Percentiles rank a stretch among this genome's conserved stretches.
phyloP scores from a whole-genome alignment of 2,797 vertebrate genomes.

The Diplodus sargus region DNA sequence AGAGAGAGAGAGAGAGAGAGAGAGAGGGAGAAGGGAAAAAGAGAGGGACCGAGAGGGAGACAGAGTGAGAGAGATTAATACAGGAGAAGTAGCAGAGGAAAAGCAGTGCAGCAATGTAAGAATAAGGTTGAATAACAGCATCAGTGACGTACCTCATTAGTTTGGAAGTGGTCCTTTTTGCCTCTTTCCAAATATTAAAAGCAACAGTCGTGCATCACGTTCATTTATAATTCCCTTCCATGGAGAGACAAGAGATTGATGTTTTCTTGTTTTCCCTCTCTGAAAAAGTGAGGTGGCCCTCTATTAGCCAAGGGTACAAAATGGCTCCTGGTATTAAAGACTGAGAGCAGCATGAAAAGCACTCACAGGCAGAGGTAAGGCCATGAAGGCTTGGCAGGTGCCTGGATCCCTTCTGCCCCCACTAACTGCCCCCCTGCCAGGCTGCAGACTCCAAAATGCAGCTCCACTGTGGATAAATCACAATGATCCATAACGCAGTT shows the following conservation, averaged over 20 bases:
- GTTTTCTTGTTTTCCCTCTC: constrained; percentile 68
- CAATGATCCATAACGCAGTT: constrained; percentile 84
- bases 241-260: constrained; percentile 56
- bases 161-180: constrained; percentile 76
- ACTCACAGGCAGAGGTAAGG: constrained; percentile 85
- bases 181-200: constrained; percentile 77
- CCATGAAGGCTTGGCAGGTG: constrained; percentile 90
- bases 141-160: constrained; percentile 89
- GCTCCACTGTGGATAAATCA: constrained; percentile 80
- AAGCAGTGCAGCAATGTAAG: constrained; percentile 69
- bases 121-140: constrained; percentile 61
- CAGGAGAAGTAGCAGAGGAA: constrained; percentile 59
- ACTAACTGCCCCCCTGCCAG: constrained; percentile 85
- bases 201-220: constrained; percentile 62
- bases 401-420: constrained; percentile 85
- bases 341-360: constrained; percentile 80
- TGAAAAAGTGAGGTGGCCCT: constrained; percentile 83
- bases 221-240: constrained; percentile 72
- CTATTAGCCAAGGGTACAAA: constrained; percentile 86
- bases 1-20: constrained; percentile 52
- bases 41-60: constrained; percentile 46
- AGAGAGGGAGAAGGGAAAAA: constrained; percentile 55
- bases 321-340: constrained; percentile 90
- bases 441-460: constrained; percentile 86
- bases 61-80: constrained; percentile 68